Conservation (phyloP, 2,113 vertebrate genomes). For the Calypte anna region DNA sequence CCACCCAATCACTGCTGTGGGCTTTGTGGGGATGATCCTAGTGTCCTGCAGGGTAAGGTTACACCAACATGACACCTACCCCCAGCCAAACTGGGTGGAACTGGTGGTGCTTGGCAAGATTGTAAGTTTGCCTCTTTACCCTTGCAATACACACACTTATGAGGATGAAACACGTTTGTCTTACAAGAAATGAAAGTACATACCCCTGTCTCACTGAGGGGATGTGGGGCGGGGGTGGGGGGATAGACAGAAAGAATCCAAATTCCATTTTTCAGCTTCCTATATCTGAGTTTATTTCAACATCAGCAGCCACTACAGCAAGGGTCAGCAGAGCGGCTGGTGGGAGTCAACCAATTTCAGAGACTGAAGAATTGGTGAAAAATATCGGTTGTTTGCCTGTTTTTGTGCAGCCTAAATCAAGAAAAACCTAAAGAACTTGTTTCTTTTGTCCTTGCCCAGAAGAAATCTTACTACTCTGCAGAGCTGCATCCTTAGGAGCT, state of each 20-base stretch:
- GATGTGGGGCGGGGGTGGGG: too few relatives aligned
- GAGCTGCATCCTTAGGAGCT: background rate
- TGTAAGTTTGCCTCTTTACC: background rate
- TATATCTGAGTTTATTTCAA: background rate
- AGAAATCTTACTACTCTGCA: background rate
- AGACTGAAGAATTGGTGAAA: background rate
- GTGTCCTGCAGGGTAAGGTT: background rate
- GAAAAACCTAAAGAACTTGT: background rate
- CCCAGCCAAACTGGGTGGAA: background rate
- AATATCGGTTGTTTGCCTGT: background rate
- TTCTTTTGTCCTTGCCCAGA: background rate
- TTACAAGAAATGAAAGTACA: background rate
- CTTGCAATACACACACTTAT: fast-evolving
- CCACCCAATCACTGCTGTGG: background rate
- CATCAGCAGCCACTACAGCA: background rate
- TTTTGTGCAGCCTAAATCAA: background rate
- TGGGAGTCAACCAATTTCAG: background rate
- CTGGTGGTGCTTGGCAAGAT: background rate
- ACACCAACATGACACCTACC: background rate
- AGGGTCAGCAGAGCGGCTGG: background rate
- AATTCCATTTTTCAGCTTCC: background rate
- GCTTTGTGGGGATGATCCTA: background rate
- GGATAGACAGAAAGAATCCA: background rate
- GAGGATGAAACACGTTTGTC: background rate
- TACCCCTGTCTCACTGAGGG: background rate